Percentiles rank a stretch among this genome's conserved stretches.
Conservation (phyloP, 2,888 invertebrate genomes). For the Philereme transversata region DNA sequence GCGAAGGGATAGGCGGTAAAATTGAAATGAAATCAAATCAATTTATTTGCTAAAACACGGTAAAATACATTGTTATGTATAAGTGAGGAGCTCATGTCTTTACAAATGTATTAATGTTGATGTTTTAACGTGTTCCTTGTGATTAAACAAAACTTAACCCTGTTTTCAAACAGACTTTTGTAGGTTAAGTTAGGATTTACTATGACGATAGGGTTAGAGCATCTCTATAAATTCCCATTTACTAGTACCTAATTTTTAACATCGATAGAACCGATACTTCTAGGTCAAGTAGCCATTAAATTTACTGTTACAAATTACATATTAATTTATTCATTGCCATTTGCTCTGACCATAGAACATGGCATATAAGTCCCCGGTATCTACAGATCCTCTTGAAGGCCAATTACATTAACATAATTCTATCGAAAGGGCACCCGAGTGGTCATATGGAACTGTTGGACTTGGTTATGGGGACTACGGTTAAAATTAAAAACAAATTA, state of each 20-base stretch:
- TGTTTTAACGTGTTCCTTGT: no score
- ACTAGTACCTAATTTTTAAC: neutral
- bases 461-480: constrained; percentile 25
- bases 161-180: no score
- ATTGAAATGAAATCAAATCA: no score
- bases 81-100: no score
- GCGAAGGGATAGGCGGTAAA: no score
- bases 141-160: no score
- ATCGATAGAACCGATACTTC: neutral
- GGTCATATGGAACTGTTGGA: constrained; percentile 21
- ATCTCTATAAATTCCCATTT: no score
- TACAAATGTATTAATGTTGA: no score
- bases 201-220: no score
- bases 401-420: constrained; percentile 39
- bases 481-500: constrained; percentile 20
- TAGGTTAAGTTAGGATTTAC: no score
- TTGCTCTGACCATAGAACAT: constrained; percentile 27
- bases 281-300: neutral
- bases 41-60: no score
- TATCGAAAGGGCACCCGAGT: constrained; percentile 32
- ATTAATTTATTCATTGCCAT: constrained; percentile 40
- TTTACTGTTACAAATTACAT: constrained; percentile 35
- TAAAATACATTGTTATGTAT: no score
- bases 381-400: constrained; percentile 25
- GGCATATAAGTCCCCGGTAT: constrained; percentile 26